A percentile compares a stretch with the other conserved stretches of the same genome.
phyloP scores from a whole-genome alignment of 2,888 invertebrate species.

The Agonum fuliginosum region DNA sequence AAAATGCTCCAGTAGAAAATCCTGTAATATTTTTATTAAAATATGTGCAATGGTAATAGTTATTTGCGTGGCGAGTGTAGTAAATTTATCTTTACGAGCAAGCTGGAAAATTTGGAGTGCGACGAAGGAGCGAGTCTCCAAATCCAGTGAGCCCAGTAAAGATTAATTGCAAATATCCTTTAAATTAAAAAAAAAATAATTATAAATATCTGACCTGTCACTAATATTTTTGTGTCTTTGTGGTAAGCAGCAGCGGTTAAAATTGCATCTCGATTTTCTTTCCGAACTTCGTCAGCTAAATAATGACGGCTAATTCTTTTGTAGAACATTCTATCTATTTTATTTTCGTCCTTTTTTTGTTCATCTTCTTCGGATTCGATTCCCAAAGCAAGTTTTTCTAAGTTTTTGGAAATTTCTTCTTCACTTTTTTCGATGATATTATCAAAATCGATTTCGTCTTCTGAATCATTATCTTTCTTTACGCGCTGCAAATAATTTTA shows the following conservation, averaged over 20 bases:
- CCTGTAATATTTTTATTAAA: too few relatives aligned
- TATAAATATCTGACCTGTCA: too few relatives aligned
- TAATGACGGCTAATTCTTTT: constrained; percentile 84
- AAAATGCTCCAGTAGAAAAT: constrained; percentile 93
- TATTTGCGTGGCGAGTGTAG: too few relatives aligned
- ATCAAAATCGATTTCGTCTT: constrained; percentile 80
- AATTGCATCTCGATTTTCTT: constrained; percentile 77
- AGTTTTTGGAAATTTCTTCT: constrained; percentile 69
- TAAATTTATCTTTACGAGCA: too few relatives aligned
- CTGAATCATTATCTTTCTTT: constrained; percentile 74
- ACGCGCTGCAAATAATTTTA: constrained; percentile 62
- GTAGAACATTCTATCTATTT: constrained; percentile 75
- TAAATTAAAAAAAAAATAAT: constrained; percentile 44
- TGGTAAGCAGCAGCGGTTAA: constrained; percentile 92
- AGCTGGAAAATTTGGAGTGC: too few relatives aligned
- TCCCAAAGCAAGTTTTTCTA: constrained; percentile 73
- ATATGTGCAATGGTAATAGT: too few relatives aligned
- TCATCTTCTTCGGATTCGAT: constrained; percentile 71
- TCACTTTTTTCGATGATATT: constrained; percentile 77
- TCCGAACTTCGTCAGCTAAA: constrained; percentile 82
- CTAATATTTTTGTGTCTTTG: constrained; percentile 84
- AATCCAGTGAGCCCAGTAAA: too few relatives aligned
- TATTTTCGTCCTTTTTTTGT: constrained; percentile 70
- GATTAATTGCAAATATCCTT: too few relatives aligned
- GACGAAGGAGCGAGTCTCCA: too few relatives aligned